phyloP scores from a whole-genome alignment of 2,797 vertebrate species.

The Epinephelus malabaricus region DNA sequence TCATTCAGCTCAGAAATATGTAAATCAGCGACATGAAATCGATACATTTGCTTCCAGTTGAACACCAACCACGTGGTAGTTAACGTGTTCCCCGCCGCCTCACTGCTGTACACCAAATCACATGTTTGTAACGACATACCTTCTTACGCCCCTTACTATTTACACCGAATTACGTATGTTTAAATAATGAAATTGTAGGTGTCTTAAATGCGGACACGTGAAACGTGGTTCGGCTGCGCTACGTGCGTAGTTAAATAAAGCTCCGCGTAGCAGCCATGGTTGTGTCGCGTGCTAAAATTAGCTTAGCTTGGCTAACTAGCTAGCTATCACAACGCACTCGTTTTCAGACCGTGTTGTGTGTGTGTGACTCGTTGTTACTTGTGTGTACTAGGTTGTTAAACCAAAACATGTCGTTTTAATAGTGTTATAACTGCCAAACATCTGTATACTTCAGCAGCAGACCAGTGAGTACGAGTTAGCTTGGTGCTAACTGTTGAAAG shows the following conservation, averaged over 20 bases:
- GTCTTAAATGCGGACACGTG: rapidly evolving
- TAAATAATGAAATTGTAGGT: rapidly evolving
- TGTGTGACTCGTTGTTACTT: neutral
- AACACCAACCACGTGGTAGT: slow-evolving; percentile 90
- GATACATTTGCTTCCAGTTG: slow-evolving; percentile 78
- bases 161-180: rapidly evolving
- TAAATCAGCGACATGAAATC: slow-evolving; percentile 58
- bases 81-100: slow-evolving; percentile 78
- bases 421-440: rapidly evolving
- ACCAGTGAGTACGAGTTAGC: slow-evolving; percentile 2
- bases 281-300: slow-evolving; percentile 73
- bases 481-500: slow-evolving; percentile 53
- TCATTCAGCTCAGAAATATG: slow-evolving; percentile 28
- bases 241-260: slow-evolving; percentile 7
- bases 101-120: slow-evolving; percentile 19
- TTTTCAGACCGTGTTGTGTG: rapidly evolving
- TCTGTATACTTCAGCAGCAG: rapidly evolving
- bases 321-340: slow-evolving; percentile 36
- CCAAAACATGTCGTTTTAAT: too few relatives aligned
- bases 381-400: rapidly evolving
- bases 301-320: slow-evolving; percentile 67
- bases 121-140: slow-evolving; percentile 12
- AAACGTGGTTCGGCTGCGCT: neutral
- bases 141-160: rapidly evolving
- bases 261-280: slow-evolving; percentile 48